These are phyloP conservation scores for Peromyscus nudipes DNA, from an alignment of 2,797 vertebrate species.

Conservation along the genomic window DNA sequence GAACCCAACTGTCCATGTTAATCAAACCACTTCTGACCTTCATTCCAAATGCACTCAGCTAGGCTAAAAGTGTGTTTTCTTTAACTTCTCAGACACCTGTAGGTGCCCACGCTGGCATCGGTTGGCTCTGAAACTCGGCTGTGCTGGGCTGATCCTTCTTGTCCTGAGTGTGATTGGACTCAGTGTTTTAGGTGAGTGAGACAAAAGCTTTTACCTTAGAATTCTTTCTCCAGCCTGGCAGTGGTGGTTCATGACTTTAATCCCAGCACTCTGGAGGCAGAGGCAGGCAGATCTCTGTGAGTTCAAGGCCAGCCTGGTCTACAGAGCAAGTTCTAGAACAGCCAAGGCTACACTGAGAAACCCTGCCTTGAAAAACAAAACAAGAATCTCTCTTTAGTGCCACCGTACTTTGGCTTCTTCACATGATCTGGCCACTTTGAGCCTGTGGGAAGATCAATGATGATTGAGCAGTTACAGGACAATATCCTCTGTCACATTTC, in stretches of 20 bases:
- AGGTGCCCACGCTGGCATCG: slow-evolving; percentile 19
- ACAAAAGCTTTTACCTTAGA: background rate
- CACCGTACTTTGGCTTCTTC: background rate
- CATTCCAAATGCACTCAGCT: background rate
- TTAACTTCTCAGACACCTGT: slow-evolving; percentile 38
- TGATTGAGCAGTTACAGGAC: background rate
- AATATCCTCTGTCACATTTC: background rate
- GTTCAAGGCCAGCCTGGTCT: background rate
- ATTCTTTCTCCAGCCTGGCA: background rate
- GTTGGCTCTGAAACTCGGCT: slow-evolving; percentile 54
- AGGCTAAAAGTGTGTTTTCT: background rate
- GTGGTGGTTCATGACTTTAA: background rate
- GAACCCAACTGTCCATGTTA: background rate
- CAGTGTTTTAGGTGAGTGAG: slow-evolving; percentile 67
- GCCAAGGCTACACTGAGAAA: background rate
- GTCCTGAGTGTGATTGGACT: slow-evolving; percentile 16
- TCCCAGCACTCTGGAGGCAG: background rate
- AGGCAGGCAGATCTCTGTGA: background rate
- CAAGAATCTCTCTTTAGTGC: background rate
- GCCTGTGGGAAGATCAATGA: background rate
- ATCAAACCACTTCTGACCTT: background rate
- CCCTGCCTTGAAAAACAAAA: background rate
- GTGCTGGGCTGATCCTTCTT: slow-evolving; percentile 51
- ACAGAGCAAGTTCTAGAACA: background rate
- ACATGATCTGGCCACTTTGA: background rate